Evolutionary conservation across 2,113 vertebrate genomes (phyloP), one percentile per base, ranked within the genome.

Genomic region (Illadopsis cleaveri): DNA sequence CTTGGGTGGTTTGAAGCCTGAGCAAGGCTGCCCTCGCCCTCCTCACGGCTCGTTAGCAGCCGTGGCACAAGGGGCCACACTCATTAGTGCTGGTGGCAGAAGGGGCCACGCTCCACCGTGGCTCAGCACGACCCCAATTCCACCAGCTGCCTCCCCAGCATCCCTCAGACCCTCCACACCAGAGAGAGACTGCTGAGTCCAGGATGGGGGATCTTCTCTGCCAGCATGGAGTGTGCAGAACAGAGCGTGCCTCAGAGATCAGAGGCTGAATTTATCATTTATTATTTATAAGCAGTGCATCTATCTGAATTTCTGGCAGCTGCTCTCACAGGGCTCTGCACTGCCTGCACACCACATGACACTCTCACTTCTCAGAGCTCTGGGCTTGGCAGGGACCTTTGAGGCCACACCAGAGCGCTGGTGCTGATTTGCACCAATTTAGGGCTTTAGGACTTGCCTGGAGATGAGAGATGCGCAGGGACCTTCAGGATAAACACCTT

Each of bases 41-140:
- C 45, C 73, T 57, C 6, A 13, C 15, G 0, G 0, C 80, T 83
- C 42, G 0, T 66, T 12, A 62, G 35, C 1, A 0, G 15, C 0
- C 1, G 12, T 3, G 22, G 66, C 64, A 88, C 56, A 24, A n/a
- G 64, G 24, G 66, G 24, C 53, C 53, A 24, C 0, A 0, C 76
- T 86, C 71, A 4, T 61, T 14, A 70, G 38, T 1, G 1, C 33
- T 1, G 5, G 15, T 2, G 25, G 54, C 60, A 86, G 19, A 53
- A 38, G 76, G 28, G 72, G 15, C 45, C 71, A 13, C 16, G 1
- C 62, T 58, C 40, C 2, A 2, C 12, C 4, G 0, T 1, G 14
- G 54, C 54, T 56, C 73, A 47, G 82, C 35, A 28, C 7, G 35
- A 18, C 4, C 48, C 68, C 4, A 1, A 2, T 6, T 13, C 37